These are phyloP conservation scores for Acropora tenuis DNA, from an alignment of 64 coral and sea anemone genomes.

Conservation along the genomic window DNA sequence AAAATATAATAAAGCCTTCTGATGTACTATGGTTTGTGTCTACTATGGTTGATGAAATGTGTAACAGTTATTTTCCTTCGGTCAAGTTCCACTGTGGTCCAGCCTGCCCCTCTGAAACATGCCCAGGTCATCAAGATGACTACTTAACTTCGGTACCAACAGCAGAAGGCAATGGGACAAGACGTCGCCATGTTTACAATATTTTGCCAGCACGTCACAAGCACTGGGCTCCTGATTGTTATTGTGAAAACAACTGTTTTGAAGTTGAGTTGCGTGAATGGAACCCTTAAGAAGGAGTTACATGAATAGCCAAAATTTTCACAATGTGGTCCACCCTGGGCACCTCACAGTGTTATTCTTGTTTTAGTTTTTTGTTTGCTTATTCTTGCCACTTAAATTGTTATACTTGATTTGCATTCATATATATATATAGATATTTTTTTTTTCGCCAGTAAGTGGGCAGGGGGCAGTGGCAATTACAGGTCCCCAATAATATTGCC, in stretches of 20 bases:
- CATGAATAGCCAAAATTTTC: no score
- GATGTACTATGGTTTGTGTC: conserved; percentile 58
- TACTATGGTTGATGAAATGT: conserved; percentile 63
- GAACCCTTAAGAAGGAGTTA: neutral
- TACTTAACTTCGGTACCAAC: neutral
- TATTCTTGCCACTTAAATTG: no score
- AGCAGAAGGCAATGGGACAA: neutral
- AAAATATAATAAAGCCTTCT: conserved; percentile 17
- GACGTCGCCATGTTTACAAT: conserved; percentile 56
- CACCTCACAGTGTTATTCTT: no score
- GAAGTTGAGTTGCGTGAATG: conserved; percentile 12
- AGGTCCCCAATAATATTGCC: no score
- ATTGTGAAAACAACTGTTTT: conserved; percentile 28
- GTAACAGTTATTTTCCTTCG: conserved; percentile 45
- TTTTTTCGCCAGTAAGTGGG: no score
- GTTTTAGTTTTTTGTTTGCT: no score
- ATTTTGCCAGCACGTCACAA: conserved; percentile 39
- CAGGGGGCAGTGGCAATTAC: no score
- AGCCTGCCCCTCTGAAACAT: conserved; percentile 38
- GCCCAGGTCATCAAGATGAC: conserved; percentile 52
- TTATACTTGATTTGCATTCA: no score
- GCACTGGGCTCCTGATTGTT: neutral
- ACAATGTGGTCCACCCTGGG: no score
- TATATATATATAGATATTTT: no score
- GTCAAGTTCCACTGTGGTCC: conserved; percentile 75